Base-by-base conservation (phyloP, 92 coral and sea anemone genomes). In the Nematostella vectensis region DNA sequence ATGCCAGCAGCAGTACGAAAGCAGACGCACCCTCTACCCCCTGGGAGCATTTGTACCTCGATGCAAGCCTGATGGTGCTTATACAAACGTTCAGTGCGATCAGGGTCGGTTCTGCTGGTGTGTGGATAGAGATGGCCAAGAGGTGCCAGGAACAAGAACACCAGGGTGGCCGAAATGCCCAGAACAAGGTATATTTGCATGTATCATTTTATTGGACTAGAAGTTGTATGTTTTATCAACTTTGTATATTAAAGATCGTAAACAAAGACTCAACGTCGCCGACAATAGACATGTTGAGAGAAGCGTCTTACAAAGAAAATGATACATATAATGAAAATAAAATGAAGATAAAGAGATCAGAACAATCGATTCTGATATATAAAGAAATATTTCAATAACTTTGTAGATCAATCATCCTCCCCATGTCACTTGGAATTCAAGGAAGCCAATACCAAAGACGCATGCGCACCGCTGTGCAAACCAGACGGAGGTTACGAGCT, bases 51-150 rank as follows among this genome's bases (percentile, higher is more conserved):
- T 50, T 47, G 76, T 67, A 6, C 95, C 95, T 37, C 74, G 72
- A 3, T 85, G 95, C 59, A 61, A 40, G 25, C 51, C 71, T 22
- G 95, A 85, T 47, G 95, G 95, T 47, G 64, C 71, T 23, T 85
- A 75, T 50, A 88, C 79, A 9, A 55, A 69, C 20, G 88, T 72
- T 10, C 95, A 85, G 61, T 85, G 95, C 68, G 33, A 57, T 22
- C 71, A 67, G 23, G 49, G 76, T 27, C 83, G 81, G 17, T 65
- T 45, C 33, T 85, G 95, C 73, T 85, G 95, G 95, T 85, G 95
- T 67, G 75, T 66, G 20, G 72, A 59, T 53, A 79, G 68, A 51
- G 71, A 72, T 16, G 87, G 94, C 29, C 54, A 50, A 2, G 70
- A 65, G 25, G 39, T 54, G 33, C 51, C 67, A 4, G 48, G 42